A percentile compares a stretch with the other conserved stretches of the same genome.
These are phyloP conservation scores for Dryocosmus kuriphilus DNA, from an alignment of 2,888 invertebrate genomes.

Conservation along the genomic window DNA sequence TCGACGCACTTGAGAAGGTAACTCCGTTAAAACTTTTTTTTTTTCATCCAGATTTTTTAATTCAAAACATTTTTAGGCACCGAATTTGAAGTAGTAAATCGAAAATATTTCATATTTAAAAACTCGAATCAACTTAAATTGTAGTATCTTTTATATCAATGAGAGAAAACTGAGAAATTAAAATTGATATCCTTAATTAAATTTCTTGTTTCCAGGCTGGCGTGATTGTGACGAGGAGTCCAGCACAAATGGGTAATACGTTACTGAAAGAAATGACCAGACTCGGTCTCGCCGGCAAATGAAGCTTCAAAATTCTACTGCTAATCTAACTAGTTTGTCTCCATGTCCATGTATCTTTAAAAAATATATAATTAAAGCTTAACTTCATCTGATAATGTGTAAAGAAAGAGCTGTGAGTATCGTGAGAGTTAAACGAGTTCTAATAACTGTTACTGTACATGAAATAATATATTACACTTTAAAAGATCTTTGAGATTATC, in stretches of 20 bases:
- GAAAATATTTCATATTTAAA: no score
- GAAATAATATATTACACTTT: constrained; percentile 42
- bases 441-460: constrained; percentile 44
- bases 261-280: constrained; percentile 94
- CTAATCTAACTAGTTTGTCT: constrained; percentile 70
- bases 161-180: no score
- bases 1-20: constrained; percentile 92
- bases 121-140: constrained; percentile 15
- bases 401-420: constrained; percentile 20
- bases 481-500: constrained; percentile 40
- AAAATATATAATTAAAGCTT: constrained; percentile 61
- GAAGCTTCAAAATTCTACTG: constrained; percentile 50
- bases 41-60: background rate
- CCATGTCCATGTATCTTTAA: constrained; percentile 69
- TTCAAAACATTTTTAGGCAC: no score
- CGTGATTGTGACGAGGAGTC: constrained; percentile 96
- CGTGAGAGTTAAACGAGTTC: constrained; percentile 40
- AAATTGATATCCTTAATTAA: constrained; percentile 20
- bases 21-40: background rate
- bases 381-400: constrained; percentile 43
- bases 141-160: no score
- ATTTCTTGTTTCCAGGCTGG: constrained; percentile 83
- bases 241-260: constrained; percentile 96
- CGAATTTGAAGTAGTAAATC: no score
- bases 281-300: constrained; percentile 79